Percentiles rank a stretch among this genome's conserved stretches.
Conservation (phyloP, 2,888 invertebrate genomes). For the Tortrix viridana region DNA sequence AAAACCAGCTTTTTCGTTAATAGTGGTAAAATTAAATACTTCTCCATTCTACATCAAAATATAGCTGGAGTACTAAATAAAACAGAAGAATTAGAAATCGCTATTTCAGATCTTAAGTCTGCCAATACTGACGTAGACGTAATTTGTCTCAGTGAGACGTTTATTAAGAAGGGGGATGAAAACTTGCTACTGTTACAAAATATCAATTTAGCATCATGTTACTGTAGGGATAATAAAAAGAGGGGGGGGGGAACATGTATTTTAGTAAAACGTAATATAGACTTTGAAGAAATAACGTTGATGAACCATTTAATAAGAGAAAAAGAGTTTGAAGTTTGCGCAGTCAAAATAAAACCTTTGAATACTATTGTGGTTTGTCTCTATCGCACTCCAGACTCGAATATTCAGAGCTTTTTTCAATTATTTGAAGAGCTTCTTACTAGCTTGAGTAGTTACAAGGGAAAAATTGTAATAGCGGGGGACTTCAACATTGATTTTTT, state of each 20-base stretch:
- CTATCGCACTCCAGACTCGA: neutral
- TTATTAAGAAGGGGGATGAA: conserved; percentile 18
- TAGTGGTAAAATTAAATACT: neutral
- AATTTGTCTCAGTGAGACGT: conserved; percentile 18
- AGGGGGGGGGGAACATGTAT: conserved; percentile 23
- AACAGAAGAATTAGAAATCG: conserved; percentile 4
- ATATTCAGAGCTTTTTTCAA: neutral
- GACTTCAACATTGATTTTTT: neutral
- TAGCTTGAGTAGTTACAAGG: neutral
- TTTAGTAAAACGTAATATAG: neutral
- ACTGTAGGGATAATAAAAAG: conserved; percentile 12
- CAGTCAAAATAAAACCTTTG: neutral
- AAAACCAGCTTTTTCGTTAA: neutral
- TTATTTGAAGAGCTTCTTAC: neutral
- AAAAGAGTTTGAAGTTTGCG: conserved; percentile 1
- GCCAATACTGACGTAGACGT: neutral
- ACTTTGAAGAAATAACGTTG: neutral
- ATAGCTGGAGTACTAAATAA: conserved; percentile 4
- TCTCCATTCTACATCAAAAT: neutral
- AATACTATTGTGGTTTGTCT: neutral
- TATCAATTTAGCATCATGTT: conserved; percentile 5
- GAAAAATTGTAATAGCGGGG: neutral
- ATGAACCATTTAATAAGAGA: neutral
- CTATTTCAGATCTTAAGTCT: neutral
- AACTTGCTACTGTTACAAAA: neutral